Percentiles rank a stretch among this genome's conserved stretches.
These are phyloP conservation scores for Chloropsis cyanopogon DNA, from an alignment of 2,113 vertebrate genomes.

Conservation along the genomic window DNA sequence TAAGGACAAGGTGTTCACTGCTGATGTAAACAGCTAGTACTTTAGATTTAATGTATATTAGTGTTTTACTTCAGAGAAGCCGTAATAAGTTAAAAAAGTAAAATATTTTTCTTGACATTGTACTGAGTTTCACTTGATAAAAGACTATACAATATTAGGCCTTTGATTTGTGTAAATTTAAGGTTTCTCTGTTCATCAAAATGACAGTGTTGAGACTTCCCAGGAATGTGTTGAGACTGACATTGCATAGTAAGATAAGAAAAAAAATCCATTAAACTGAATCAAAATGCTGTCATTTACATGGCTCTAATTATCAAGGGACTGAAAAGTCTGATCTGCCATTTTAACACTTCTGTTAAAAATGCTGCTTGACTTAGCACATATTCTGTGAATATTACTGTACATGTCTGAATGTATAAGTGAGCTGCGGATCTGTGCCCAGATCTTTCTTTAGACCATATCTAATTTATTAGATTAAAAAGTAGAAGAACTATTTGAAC, in stretches of 20 bases:
- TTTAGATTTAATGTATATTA: neutral
- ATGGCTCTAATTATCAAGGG: conserved; percentile 5
- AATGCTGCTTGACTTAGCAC: neutral
- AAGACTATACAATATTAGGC: neutral
- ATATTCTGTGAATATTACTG: neutral
- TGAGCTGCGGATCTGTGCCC: neutral
- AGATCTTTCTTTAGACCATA: neutral
- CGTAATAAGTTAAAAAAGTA: neutral
- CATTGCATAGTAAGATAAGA: neutral
- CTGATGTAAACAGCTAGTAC: neutral
- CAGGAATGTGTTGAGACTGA: conserved; percentile 34
- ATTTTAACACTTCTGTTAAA: neutral
- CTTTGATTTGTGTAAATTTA: neutral
- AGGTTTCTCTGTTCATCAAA: conserved; percentile 19
- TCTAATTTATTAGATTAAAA: neutral
- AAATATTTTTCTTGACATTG: neutral
- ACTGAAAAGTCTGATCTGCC: neutral
- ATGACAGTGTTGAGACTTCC: conserved; percentile 44
- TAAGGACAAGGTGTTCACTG: neutral
- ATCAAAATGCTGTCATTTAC: conserved; percentile 41
- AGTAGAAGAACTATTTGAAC: neutral
- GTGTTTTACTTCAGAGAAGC: neutral
- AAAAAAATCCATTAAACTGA: conserved; percentile 17
- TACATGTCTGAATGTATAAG: neutral
- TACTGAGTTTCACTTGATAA: neutral